Percentiles rank a stretch among this genome's conserved stretches.
phyloP scores from a whole-genome alignment of 2,113 vertebrate genomes.

The Aptenodytes patagonicus region DNA sequence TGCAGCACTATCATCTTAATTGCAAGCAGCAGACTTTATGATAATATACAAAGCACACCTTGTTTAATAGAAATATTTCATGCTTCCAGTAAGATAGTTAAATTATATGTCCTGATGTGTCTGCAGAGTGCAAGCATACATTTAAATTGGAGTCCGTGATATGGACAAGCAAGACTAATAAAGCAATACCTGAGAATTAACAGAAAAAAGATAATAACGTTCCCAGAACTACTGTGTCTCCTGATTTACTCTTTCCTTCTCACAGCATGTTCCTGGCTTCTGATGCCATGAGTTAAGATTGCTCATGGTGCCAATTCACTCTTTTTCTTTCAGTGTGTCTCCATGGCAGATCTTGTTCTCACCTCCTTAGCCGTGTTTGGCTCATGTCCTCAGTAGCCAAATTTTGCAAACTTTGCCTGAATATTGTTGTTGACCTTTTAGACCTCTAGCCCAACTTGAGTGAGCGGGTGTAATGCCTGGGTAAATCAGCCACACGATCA shows the following conservation, averaged over 20 bases:
- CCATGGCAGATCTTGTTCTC: not conserved
- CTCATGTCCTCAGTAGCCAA: not conserved
- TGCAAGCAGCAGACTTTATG: not conserved
- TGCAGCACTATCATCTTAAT: not conserved
- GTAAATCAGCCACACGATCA: not conserved
- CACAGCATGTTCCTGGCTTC: not conserved
- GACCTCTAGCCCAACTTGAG: not conserved
- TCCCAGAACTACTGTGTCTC: not conserved
- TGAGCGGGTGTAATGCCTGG: not conserved
- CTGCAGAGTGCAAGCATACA: not conserved
- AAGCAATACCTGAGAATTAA: not conserved
- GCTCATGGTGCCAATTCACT: not conserved
- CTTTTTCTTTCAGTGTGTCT: not conserved
- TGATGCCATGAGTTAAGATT: not conserved
- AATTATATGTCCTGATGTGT: not conserved
- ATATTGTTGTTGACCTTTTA: not conserved
- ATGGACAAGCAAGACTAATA: not conserved
- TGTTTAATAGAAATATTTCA: not conserved
- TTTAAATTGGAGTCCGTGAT: not conserved
- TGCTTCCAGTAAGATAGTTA: not conserved
- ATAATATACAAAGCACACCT: not conserved
- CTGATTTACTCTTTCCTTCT: not conserved
- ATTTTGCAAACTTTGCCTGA: not conserved
- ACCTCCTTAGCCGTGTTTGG: not conserved
- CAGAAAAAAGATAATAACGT: not conserved